Evolutionary conservation across 2,888 invertebrate genomes (phyloP).

Genomic region (Erebia palarica): DNA sequence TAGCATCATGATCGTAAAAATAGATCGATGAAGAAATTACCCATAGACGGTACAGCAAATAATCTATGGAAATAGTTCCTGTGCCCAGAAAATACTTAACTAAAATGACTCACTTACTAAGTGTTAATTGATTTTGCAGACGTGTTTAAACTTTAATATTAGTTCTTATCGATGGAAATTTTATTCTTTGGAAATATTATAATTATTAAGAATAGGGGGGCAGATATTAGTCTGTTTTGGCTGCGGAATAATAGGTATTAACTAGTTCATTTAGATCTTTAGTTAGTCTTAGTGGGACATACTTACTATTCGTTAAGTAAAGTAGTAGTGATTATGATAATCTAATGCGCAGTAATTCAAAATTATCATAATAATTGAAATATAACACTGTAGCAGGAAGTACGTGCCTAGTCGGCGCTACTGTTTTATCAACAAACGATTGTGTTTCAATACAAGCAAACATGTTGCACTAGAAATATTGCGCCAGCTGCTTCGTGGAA

Average conservation of each 20-base stretch:
- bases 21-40: too few relatives aligned
- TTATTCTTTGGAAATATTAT: not conserved
- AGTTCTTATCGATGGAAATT: not conserved
- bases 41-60: too few relatives aligned
- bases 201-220: too few relatives aligned
- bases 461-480: slow-evolving; percentile 9
- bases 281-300: too few relatives aligned
- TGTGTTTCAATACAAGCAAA: slow-evolving; percentile 19
- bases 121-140: slow-evolving; percentile 2
- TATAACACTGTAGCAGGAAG: slow-evolving; percentile 3
- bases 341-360: slow-evolving; percentile 2
- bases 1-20: too few relatives aligned
- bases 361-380: not conserved
- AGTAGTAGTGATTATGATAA: not conserved
- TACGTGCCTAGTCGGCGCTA: slow-evolving; percentile 14
- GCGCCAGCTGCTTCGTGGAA: slow-evolving; percentile 4
- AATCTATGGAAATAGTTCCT: too few relatives aligned
- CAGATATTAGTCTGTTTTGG: too few relatives aligned
- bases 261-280: too few relatives aligned
- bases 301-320: too few relatives aligned
- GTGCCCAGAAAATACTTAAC: too few relatives aligned
- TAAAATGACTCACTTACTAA: too few relatives aligned
- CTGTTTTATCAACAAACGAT: slow-evolving; percentile 13
- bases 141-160: not conserved
- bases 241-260: too few relatives aligned